A percentile compares a stretch with the other conserved stretches of the same genome.
phyloP scores from a whole-genome alignment of 2,113 vertebrate species.

The Chauna torquata region DNA sequence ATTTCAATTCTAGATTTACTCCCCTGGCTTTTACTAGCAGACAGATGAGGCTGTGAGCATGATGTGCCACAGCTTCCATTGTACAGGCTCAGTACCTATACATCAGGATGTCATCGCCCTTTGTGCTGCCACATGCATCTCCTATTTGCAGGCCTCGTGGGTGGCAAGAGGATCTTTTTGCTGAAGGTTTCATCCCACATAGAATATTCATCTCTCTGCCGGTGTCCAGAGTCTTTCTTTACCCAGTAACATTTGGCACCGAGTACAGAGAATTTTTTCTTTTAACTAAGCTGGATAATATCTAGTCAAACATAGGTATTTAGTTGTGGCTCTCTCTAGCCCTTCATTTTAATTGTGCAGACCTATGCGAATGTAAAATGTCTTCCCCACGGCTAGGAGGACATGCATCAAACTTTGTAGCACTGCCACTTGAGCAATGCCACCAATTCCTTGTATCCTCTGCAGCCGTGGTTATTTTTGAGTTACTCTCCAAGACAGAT shows the following conservation, averaged over 20 bases:
- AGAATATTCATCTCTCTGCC: neutral
- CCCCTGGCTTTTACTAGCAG: neutral
- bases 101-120: neutral
- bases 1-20: constrained; percentile 43
- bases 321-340: neutral
- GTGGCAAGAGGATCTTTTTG: neutral
- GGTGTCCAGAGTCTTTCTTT: neutral
- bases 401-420: neutral
- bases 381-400: neutral
- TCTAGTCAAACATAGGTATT: neutral
- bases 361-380: neutral
- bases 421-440: neutral
- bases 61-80: neutral
- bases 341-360: neutral
- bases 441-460: neutral
- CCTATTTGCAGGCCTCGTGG: neutral
- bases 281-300: neutral
- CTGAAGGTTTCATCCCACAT: neutral
- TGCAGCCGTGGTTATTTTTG: neutral
- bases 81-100: neutral
- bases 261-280: neutral
- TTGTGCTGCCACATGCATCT: neutral
- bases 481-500: neutral
- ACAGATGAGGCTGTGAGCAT: neutral
- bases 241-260: neutral